Percentiles rank a stretch among this genome's conserved stretches.
Evolutionary conservation across 2,888 invertebrate species (phyloP).

Genomic region (Periphyllus acericola): DNA sequence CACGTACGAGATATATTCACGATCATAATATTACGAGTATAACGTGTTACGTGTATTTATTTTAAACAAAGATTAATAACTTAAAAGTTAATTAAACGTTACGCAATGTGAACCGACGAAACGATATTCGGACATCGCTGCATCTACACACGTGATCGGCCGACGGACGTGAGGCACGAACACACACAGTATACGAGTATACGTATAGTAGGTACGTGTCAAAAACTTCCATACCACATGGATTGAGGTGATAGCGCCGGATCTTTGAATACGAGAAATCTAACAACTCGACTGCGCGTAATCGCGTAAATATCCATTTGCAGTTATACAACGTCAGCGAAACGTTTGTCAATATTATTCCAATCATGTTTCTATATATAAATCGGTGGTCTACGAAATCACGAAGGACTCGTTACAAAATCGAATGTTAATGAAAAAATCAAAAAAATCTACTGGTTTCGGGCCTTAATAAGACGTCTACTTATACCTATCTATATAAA

Average conservation of each 20-base stretch:
- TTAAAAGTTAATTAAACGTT: constrained; percentile 2
- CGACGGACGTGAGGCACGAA: neutral
- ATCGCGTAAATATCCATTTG: neutral
- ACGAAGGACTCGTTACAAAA: constrained; percentile 39
- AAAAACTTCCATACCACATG: neutral
- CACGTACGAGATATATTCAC: neutral
- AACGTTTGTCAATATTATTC: neutral
- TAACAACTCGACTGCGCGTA: neutral
- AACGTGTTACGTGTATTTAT: neutral
- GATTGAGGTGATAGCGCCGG: neutral
- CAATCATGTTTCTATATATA: neutral
- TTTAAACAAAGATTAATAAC: neutral
- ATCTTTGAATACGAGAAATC: neutral
- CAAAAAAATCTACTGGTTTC: neutral
- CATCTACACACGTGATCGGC: neutral
- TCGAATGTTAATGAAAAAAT: neutral
- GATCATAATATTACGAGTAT: neutral
- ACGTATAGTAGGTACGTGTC: too few relatives aligned
- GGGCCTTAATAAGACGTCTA: neutral
- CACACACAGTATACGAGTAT: neutral
- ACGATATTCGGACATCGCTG: neutral
- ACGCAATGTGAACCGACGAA: neutral
- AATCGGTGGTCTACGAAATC: neutral
- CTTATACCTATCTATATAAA: neutral
- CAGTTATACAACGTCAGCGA: neutral